Evolutionary conservation across 2,797 vertebrate genomes (phyloP), one percentile per base, ranked within the genome.

Genomic region (Manis pentadactyla): DNA sequence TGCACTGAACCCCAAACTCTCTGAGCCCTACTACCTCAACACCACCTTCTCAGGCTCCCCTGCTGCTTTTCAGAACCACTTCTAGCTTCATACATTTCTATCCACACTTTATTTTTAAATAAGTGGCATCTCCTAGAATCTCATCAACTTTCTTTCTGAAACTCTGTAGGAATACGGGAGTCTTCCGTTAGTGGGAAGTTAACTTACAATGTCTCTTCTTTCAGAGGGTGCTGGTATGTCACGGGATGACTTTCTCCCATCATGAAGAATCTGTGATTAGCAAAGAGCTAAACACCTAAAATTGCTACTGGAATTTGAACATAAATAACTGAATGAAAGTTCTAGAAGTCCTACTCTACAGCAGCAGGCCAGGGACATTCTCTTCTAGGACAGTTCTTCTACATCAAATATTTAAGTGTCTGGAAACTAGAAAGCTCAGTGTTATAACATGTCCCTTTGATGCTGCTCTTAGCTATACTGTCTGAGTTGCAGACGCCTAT

Each of bases 81-180:
- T 83, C 17, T 23, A 77, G 75, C 61, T 69, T 53, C 53, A 37
- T 14, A 11, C 5, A 53, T 53, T 73, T 66, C 14, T 59, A 53
- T 31, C 57, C 46, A 59, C 7, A 57, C 18, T 59, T 64, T 49
- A 51, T 77, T 92, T 91, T 89, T 81, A 89, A 92, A 94, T 57
- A 37, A 10, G 49, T 42, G 61, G 51, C 31, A 66, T 68, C 27
- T 61, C 21, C 34, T 66, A 61, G 31, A 93, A 84, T n/a, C 39
- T 25, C 31, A 55, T n/a, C 39, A 88, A 85, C 77, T 71, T 83
- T 89, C 66, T 92, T 84, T 61, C 12, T 39, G 51, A 63, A 75
- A 63, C 6, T 77, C 39, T 37, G 17, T 37, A 79, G 14, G 53
- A 85, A 61, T 39, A 61, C 4, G 5, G 29, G 13, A 18, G 12